Base-by-base conservation (phyloP, 2,888 invertebrate species). In the Napeogenes inachia region DNA sequence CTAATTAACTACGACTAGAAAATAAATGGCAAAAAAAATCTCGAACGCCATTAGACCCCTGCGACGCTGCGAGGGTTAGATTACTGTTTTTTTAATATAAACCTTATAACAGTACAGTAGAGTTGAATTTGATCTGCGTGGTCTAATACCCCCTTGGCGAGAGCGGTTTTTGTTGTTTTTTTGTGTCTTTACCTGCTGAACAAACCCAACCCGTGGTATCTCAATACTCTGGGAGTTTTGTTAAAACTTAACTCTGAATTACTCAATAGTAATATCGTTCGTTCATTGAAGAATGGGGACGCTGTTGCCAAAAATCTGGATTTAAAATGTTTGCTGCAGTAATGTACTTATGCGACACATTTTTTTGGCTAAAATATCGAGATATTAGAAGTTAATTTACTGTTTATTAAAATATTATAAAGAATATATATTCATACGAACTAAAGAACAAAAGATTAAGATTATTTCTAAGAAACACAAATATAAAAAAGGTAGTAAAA, bases 1-100 rank as follows among this genome's bases (percentile, higher is more conserved):
- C 76, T 82, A 85, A 87, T 87, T 85, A 85, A 83, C 81, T 77
- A 75, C 75, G 77, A 79, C 73, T 76, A 68, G 62, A 75, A 75
- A 78, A 79, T 79, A 76, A 72, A 70, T 72, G 64, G 70, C 65
- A 82, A 83, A 81, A 79, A 74, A 70, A 66, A 64, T 65, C 69
- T 77, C 82, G 78, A 79, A 82, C 84, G 83, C 85, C 85, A 84
- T 87, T 85, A 85, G 85, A 85, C 84, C 85, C 86, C 83, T 81
- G 82, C 81, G 76, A 76, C 65, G 76, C 59, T 57, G 21, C 61
- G 63, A 67, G 64, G 64, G 66, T 67, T 66, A 54, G 35, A 46
- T 46, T n/a, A 3, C 12, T 13, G 32, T 32, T 33, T 54, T 54
- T 47, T 54, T 21, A 59, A 65, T 59, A 53, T 57, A 59, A 57